Percentiles rank a stretch among this genome's conserved stretches.
Conservation (phyloP, 2,113 vertebrate genomes). For the Bubo scandiacus region DNA sequence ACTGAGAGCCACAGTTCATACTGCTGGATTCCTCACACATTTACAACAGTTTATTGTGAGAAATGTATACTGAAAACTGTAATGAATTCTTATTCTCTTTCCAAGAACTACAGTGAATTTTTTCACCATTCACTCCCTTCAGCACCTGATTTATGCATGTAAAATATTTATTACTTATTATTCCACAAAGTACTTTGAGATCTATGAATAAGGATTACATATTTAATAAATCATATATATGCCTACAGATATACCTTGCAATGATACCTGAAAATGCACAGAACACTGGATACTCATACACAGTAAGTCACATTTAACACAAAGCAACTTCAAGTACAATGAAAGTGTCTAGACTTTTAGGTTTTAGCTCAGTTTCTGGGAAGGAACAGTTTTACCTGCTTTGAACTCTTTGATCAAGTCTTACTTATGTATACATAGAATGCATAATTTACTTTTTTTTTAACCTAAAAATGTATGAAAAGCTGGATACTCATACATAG, state of each 20-base stretch:
- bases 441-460: no score
- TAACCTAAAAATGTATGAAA: neutral
- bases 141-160: neutral
- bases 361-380: no score
- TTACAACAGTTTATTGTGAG: neutral
- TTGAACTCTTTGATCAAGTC: no score
- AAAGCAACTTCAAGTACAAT: no score
- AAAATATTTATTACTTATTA: neutral
- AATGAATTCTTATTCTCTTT: conserved; percentile 1
- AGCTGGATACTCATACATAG: neutral
- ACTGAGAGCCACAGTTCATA: neutral
- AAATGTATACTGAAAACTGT: neutral
- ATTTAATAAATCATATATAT: neutral
- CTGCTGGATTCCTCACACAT: neutral
- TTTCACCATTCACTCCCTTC: neutral
- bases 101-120: neutral
- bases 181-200: neutral
- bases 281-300: no score
- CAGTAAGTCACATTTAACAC: no score
- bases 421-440: no score
- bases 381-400: no score
- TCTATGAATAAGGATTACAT: neutral
- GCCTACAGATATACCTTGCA: neutral
- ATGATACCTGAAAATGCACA: neutral
- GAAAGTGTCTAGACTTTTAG: no score